phyloP scores from a whole-genome alignment of 2,888 invertebrate species.

The Euphydryas editha region DNA sequence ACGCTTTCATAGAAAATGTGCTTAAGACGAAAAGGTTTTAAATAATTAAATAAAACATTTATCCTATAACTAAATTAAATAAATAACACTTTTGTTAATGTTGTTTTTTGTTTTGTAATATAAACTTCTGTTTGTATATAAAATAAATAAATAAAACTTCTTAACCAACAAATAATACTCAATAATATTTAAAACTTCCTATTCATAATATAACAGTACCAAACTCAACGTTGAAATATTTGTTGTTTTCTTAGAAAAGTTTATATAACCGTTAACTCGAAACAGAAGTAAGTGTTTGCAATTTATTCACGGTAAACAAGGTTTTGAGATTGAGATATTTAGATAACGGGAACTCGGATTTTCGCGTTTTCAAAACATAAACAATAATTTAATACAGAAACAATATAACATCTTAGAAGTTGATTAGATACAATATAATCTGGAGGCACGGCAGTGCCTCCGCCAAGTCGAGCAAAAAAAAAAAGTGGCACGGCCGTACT shows the following conservation, averaged over 20 bases:
- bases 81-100: too few relatives aligned
- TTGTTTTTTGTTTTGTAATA: too few relatives aligned
- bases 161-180: not conserved
- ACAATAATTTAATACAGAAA: conserved; percentile 16
- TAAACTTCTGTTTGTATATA: too few relatives aligned
- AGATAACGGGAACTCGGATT: conserved; percentile 18
- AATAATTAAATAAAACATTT: too few relatives aligned
- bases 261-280: conserved; percentile 30
- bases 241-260: conserved; percentile 26
- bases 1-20: too few relatives aligned
- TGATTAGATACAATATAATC: too few relatives aligned
- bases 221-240: conserved; percentile 16
- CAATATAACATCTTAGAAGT: not conserved
- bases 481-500: too few relatives aligned
- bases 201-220: not conserved
- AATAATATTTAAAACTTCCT: not conserved
- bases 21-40: too few relatives aligned
- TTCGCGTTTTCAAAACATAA: conserved; percentile 26
- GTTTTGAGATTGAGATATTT: conserved; percentile 29
- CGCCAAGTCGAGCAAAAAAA: too few relatives aligned
- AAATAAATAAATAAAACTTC: too few relatives aligned
- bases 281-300: conserved; percentile 36
- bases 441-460: too few relatives aligned
- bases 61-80: too few relatives aligned
- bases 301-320: conserved; percentile 40